Conservation (phyloP, 1,140 invertebrate genomes). For the Conopomorpha cramerella region DNA sequence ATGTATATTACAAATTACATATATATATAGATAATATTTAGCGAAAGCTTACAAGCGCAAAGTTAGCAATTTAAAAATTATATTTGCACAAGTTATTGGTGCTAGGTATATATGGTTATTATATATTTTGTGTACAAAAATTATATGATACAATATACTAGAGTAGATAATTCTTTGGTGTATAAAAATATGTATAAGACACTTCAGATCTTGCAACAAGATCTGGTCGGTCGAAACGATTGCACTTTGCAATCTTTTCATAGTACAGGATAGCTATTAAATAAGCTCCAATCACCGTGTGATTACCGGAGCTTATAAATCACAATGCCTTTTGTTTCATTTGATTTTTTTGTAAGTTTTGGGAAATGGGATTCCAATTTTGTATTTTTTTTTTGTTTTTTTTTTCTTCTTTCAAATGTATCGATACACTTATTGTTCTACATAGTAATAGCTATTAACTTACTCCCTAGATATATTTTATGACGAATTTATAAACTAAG, state of each 20-base stretch:
- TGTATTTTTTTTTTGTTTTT: constrained; percentile 1
- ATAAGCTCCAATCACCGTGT: constrained; percentile 26
- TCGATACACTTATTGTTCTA: constrained; percentile 27
- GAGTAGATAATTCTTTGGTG: constrained; percentile 50
- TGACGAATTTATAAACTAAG: constrained; percentile 58
- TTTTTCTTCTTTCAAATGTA: constrained; percentile 22
- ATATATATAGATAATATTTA: constrained; percentile 25
- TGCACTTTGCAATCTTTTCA: constrained; percentile 43
- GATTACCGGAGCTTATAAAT: constrained; percentile 28
- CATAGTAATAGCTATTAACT: constrained; percentile 34
- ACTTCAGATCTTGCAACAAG: constrained; percentile 47
- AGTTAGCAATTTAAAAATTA: constrained; percentile 30
- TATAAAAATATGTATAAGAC: constrained; percentile 43
- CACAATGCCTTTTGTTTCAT: constrained; percentile 43
- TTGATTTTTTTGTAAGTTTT: constrained; percentile 23
- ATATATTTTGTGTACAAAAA: too few relatives aligned
- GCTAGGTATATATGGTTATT: too few relatives aligned
- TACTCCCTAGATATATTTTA: constrained; percentile 46
- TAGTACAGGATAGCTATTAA: constrained; percentile 54
- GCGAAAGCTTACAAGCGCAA: constrained; percentile 41
- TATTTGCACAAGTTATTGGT: constrained; percentile 35
- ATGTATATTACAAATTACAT: constrained; percentile 21
- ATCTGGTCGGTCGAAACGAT: constrained; percentile 58
- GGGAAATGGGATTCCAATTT: too few relatives aligned
- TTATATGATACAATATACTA: too few relatives aligned